Base-by-base conservation (phyloP, 2,113 vertebrate species). In the Petromus typicus region DNA sequence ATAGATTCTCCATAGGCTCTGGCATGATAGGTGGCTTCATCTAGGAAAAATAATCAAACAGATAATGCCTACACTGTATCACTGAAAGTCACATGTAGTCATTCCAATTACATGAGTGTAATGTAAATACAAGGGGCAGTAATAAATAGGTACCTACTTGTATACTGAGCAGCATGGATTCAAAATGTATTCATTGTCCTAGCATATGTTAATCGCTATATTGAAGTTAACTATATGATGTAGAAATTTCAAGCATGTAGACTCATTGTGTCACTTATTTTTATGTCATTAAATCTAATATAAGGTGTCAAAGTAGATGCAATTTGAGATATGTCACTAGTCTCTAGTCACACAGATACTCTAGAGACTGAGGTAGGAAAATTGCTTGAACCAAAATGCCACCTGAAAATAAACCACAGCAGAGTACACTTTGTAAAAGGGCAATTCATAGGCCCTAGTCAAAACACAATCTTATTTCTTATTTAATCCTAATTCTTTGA, bases 11-110 rank as follows among this genome's bases (percentile, higher is more conserved):
- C 32, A 5, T 30, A 2, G 59, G 23, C 4, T 90, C 71, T 64
- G 3, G 71, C 4, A 0, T 37, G 18, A 34, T 48, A 7, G 0
- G 1, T 73, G 8, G 1, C 20, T 93, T 85, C 7, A 1, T 2
- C 16, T 23, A 27, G 2, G 84, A 2, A 1, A 90, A 59, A 23
- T 16, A 12, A 69, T n/a, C 2, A 11, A 34, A 84, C 16, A 64
- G 22, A 56, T 30, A 51, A 69, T 67, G 7, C 54, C 88, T 80
- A 34, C 30, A 34, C 69, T 30, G 30, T 76, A 22, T 57, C 16
- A 3, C 7, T 75, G 20, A 20, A 67, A 20, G 43, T 37, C 1
- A 5, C 6, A 57, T 3, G 5, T 3, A 75, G 22, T 48, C 5
- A 64, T 64, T 45, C 11, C 7, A 59, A 7, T 90, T 66, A 64